These are phyloP conservation scores for Liparis tanakae DNA, from an alignment of 2,797 vertebrate genomes.

Conservation along the genomic window DNA sequence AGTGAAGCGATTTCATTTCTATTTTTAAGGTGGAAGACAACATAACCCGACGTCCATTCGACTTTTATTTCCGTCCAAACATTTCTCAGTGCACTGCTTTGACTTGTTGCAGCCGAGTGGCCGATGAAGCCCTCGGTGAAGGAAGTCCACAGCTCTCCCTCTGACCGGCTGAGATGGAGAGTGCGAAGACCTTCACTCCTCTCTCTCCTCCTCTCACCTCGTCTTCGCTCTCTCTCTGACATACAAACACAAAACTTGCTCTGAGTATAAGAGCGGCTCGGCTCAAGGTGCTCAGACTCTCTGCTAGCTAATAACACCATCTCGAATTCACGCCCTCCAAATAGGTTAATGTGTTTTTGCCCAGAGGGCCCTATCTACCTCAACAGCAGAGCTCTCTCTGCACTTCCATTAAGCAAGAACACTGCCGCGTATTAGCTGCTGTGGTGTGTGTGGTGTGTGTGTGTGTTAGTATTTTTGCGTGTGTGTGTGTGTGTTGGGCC, in stretches of 20 bases:
- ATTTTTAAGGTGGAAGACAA: neutral
- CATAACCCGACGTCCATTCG: slow-evolving; percentile 7
- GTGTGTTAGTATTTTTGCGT: slow-evolving; percentile 12
- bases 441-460: slow-evolving; percentile 23
- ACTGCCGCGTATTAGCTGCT: slow-evolving; percentile 75
- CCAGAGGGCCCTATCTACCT: slow-evolving; percentile 82
- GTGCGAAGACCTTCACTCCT: slow-evolving; percentile 42
- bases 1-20: slow-evolving; percentile 6
- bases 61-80: slow-evolving; percentile 1
- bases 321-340: slow-evolving; percentile 84
- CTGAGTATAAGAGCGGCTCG: slow-evolving; percentile 55
- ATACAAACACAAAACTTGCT: slow-evolving; percentile 58
- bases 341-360: slow-evolving; percentile 86
- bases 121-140: slow-evolving; percentile 43
- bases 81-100: slow-evolving; percentile 9
- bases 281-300: slow-evolving; percentile 75
- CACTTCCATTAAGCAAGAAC: slow-evolving; percentile 83
- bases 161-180: slow-evolving; percentile 45
- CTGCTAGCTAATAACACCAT: slow-evolving; percentile 85
- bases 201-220: slow-evolving; percentile 31
- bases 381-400: slow-evolving; percentile 77
- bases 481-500: slow-evolving; percentile 42
- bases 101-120: slow-evolving; percentile 27
- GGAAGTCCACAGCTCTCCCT: slow-evolving; percentile 23
- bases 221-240: slow-evolving; percentile 23